Evolutionary conservation across 2,113 vertebrate species (phyloP).

Genomic region (Diphyllodes magnificus): DNA sequence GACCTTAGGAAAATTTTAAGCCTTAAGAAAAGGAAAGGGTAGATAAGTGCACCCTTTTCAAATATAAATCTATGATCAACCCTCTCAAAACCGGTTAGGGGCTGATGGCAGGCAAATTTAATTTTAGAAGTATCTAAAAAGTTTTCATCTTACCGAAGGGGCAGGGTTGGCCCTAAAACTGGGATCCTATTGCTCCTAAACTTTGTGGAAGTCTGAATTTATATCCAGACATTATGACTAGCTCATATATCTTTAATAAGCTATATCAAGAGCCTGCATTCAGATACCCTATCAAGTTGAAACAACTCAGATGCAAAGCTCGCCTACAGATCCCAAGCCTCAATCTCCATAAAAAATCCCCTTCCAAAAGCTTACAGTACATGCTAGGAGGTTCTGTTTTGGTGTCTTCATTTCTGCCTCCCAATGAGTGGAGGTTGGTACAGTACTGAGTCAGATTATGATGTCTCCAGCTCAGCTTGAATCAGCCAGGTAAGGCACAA

Average conservation of each 20-base stretch:
- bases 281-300: neutral
- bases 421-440: neutral
- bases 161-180: neutral
- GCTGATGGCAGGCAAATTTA: neutral
- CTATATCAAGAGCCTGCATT: neutral
- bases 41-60: neutral
- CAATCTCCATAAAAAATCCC: neutral
- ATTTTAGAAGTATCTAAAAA: neutral
- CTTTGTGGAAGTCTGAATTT: neutral
- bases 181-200: neutral
- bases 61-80: neutral
- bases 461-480: neutral
- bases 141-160: neutral
- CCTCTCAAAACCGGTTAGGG: neutral
- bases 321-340: neutral
- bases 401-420: neutral
- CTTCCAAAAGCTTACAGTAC: neutral
- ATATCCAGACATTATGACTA: neutral
- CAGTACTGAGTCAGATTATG: neutral
- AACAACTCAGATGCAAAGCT: neutral
- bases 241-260: neutral
- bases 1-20: neutral
- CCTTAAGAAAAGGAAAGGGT: neutral
- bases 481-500: slow-evolving; percentile 46
- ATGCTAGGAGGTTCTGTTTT: neutral